Evolutionary conservation across 2,888 invertebrate species (phyloP), one percentile per base, ranked within the genome.

Genomic region (Rhamphomyia laevipes): DNA sequence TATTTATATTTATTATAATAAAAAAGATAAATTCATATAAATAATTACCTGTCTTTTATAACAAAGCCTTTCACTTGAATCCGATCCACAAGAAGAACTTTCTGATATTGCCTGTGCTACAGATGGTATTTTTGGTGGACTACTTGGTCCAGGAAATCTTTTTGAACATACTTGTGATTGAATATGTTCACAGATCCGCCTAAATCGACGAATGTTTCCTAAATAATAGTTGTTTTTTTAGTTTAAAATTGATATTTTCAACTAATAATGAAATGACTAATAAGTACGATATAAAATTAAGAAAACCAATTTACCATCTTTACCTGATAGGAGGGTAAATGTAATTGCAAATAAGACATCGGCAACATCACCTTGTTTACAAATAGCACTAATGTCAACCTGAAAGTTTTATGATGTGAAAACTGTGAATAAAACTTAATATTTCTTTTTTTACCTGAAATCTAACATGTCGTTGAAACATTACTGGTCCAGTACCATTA

Each of bases 401-500:
- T 96, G 87, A 70, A 90, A 35, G 13, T 35, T 35, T n/a, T 27
- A 27, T 27, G n/a, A 35, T 35, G n/a, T n/a, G 11, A 30, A 38
- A 16, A 27, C 17, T 15, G 10, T 18, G 12, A 43, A 6, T 15
- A 35, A 35, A 35, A 13, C 13, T 35, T 13, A 5, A 35, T 35
- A 35, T 13, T 35, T 5, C 2, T n/a, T 44, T 40, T n/a, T 46
- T 45, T 53, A 77, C 79, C 78, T 96, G 95, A 74, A 96, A 94
- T 55, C 94, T 77, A 23, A 96, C 94, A 71, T 95, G 95, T 57
- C 96, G 75, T 63, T 95, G 93, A 68, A 96, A 95, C 89, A 96
- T 92, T 53, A 91, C 91, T 18, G 93, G 90, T 48, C 92, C 93
- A 56, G 93, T 89, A 42, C 89, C 87, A 17, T 89, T 93, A 45